Conservation (phyloP, 2,888 invertebrate species). For the Hanleya hanleyi region DNA sequence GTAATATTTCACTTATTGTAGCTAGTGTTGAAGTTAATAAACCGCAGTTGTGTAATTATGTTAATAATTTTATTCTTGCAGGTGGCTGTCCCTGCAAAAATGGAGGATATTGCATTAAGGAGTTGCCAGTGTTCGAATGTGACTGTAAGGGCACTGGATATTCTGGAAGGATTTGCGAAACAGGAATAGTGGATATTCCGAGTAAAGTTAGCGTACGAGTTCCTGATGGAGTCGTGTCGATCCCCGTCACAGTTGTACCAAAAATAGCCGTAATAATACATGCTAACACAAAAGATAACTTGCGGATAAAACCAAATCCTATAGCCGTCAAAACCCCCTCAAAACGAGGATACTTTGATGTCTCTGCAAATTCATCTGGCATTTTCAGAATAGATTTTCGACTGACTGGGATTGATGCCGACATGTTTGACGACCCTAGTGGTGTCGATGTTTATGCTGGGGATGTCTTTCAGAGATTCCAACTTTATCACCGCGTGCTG, state of each 20-base stretch:
- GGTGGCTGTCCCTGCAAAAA: conserved; percentile 3
- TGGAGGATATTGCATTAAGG: neutral
- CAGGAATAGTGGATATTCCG: neutral
- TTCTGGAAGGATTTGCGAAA: neutral
- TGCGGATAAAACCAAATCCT: neutral
- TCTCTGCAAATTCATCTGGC: neutral
- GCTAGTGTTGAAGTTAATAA: too few species aligned
- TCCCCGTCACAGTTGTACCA: neutral
- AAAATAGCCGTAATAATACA: neutral
- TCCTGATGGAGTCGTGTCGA: neutral
- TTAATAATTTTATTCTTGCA: neutral
- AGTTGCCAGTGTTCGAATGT: neutral
- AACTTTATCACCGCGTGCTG: neutral
- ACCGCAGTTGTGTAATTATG: too few species aligned
- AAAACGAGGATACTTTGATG: neutral
- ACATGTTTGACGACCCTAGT: neutral
- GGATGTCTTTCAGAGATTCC: neutral
- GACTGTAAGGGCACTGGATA: neutral
- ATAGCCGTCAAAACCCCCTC: neutral
- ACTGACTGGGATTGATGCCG: neutral
- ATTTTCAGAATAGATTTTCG: neutral
- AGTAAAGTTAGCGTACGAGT: neutral
- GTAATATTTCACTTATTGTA: too few species aligned
- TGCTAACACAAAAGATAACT: neutral
- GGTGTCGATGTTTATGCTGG: neutral